Conservation (phyloP, 1,140 invertebrate genomes). For the Cryptotermes secundus region DNA sequence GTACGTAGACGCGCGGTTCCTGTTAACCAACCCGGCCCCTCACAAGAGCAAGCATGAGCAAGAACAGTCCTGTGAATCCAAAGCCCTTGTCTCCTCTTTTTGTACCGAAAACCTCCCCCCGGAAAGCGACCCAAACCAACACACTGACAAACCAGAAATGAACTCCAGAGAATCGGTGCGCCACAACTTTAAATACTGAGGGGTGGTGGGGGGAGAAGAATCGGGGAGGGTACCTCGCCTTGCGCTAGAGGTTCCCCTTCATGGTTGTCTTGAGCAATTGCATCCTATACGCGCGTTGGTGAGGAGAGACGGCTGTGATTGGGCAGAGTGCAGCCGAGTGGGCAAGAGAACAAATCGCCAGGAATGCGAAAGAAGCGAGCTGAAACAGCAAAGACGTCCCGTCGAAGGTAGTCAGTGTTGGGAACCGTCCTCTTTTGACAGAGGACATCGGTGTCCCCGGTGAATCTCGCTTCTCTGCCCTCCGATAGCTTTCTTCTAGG, state of each 20-base stretch:
- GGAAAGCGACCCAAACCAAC: background rate
- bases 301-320: background rate
- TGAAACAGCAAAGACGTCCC: too few species aligned
- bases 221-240: background rate
- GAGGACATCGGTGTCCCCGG: too few species aligned
- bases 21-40: background rate
- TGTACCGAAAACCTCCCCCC: background rate
- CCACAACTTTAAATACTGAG: background rate
- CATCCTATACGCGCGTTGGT: background rate
- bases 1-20: background rate
- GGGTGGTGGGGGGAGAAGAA: background rate
- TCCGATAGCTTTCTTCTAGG: too few species aligned
- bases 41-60: too few species aligned
- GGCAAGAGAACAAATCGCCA: background rate
- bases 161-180: background rate
- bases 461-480: too few species aligned
- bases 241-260: background rate
- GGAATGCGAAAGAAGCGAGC: background rate
- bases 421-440: too few species aligned
- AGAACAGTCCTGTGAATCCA: background rate
- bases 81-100: background rate
- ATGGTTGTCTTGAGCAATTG: background rate
- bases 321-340: background rate
- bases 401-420: too few species aligned
- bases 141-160: constrained; percentile 10